Evolutionary conservation across 2,888 invertebrate genomes (phyloP).

Genomic region (Aleiodes leptofemur): DNA sequence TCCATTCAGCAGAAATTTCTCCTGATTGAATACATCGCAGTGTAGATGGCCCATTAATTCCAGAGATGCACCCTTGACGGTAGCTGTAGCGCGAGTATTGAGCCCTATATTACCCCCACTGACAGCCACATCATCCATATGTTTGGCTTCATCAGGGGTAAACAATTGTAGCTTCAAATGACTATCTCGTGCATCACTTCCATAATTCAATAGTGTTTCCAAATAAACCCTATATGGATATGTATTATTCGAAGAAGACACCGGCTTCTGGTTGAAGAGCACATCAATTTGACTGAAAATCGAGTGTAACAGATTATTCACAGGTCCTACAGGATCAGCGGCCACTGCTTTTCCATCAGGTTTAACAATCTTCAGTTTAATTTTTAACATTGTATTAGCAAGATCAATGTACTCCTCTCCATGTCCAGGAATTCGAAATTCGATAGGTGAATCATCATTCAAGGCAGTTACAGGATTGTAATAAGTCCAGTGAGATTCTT

Average conservation of each 20-base stretch:
- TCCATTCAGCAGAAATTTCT: constrained; percentile 56
- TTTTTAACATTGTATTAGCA: constrained; percentile 52
- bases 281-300: constrained; percentile 57
- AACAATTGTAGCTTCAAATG: no score
- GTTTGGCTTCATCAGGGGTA: no score
- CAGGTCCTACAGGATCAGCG: constrained; percentile 45
- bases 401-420: constrained; percentile 43
- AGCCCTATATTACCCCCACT: no score
- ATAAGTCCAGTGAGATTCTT: no score
- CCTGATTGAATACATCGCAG: constrained; percentile 56
- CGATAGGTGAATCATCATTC: no score
- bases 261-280: neutral
- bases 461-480: no score
- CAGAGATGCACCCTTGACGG: neutral
- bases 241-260: neutral
- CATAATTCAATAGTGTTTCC: no score
- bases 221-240: no score
- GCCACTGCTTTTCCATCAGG: neutral
- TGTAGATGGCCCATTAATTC: constrained; percentile 53
- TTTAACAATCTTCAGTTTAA: constrained; percentile 3
- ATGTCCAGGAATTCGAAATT: no score
- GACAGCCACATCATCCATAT: no score
- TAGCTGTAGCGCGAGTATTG: no score
- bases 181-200: constrained; percentile 1
- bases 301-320: constrained; percentile 57